A percentile compares a stretch with the other conserved stretches of the same genome.
phyloP scores from a whole-genome alignment of 2,888 invertebrate species.

The Sarcophaga variegata region DNA sequence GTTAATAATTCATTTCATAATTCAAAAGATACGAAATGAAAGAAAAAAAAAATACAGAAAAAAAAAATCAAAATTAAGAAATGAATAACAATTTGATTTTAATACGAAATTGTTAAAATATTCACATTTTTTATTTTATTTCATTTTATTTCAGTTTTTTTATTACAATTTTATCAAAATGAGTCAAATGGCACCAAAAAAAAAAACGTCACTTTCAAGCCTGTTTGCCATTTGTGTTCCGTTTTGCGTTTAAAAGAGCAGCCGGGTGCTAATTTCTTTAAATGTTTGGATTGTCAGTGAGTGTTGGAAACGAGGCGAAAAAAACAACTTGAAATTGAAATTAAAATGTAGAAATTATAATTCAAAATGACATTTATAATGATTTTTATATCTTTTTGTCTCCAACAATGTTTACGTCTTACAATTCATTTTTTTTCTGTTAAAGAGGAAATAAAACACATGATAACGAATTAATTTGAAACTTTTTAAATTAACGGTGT shows the following conservation, averaged over 20 bases:
- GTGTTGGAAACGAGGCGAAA: neutral
- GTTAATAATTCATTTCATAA: conserved; percentile 45
- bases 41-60: neutral
- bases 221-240: neutral
- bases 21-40: neutral
- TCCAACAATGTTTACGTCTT: neutral
- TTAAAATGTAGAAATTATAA: conserved; percentile 12
- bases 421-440: neutral
- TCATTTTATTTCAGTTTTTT: neutral
- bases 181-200: conserved; percentile 5
- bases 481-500: neutral
- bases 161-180: neutral
- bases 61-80: neutral
- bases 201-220: neutral
- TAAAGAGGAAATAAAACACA: neutral
- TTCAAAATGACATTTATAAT: conserved; percentile 32
- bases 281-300: conserved; percentile 10
- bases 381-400: conserved; percentile 2
- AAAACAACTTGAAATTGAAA: neutral
- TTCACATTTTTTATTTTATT: neutral
- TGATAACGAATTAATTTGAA: conserved; percentile 3
- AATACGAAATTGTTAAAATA: neutral
- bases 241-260: neutral
- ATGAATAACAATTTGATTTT: neutral
- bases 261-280: conserved; percentile 29